These are phyloP conservation scores for Tauraco erythrolophus DNA, from an alignment of 2,113 vertebrate genomes.

Conservation along the genomic window DNA sequence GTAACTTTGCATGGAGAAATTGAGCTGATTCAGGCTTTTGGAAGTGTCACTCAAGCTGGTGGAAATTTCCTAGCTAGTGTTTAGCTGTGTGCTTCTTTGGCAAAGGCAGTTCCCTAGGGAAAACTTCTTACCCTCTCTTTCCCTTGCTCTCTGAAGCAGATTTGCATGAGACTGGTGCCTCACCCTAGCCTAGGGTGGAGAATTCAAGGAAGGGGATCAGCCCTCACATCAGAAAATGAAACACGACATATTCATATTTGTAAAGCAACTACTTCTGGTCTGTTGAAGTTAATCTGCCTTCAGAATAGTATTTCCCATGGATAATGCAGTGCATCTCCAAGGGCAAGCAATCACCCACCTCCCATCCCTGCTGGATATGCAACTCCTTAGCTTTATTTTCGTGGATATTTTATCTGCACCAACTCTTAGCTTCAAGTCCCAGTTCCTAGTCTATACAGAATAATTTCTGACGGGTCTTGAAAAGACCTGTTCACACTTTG, in stretches of 20 bases:
- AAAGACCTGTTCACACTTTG: background rate
- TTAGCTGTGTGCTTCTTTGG: background rate
- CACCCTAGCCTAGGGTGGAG: background rate
- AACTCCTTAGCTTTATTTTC: background rate
- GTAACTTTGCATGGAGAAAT: background rate
- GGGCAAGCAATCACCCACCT: background rate
- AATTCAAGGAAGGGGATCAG: background rate
- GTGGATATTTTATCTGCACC: background rate
- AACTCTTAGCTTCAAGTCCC: background rate
- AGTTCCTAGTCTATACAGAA: background rate
- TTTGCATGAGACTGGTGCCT: background rate
- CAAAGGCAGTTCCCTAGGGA: background rate
- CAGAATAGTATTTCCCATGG: background rate
- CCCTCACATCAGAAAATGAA: background rate
- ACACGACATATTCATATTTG: background rate
- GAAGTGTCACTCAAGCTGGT: fast-evolving
- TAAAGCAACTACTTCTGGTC: background rate
- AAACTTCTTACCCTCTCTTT: background rate
- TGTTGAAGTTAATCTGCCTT: background rate
- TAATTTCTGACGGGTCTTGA: background rate
- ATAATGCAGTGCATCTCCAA: background rate
- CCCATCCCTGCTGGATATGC: background rate
- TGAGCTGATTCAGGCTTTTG: slow-evolving; percentile 13
- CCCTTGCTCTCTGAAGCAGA: background rate
- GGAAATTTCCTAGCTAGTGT: background rate